A percentile compares a stretch with the other conserved stretches of the same genome.
These are phyloP conservation scores for Cynodonichthys magdalenae DNA, from an alignment of 2,797 vertebrate genomes.

Conservation along the genomic window DNA sequence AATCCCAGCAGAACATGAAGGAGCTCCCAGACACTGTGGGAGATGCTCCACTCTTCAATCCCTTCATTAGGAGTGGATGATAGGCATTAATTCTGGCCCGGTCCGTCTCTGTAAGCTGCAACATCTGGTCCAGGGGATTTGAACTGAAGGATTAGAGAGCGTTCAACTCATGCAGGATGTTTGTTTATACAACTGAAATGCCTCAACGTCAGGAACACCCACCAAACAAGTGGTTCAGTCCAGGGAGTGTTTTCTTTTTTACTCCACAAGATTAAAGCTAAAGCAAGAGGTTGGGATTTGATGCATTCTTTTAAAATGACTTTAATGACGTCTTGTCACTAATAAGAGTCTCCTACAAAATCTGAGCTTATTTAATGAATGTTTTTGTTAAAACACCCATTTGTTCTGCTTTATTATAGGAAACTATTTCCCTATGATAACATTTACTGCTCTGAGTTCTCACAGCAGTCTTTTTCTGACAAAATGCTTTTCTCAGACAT, in stretches of 20 bases:
- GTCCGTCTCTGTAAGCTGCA: slow-evolving; percentile 60
- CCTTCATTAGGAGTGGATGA: slow-evolving; percentile 59
- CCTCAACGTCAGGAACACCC: slow-evolving; percentile 56
- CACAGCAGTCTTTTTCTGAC: background rate
- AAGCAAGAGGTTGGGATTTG: slow-evolving; percentile 1
- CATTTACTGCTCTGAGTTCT: background rate
- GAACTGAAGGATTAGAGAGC: slow-evolving; percentile 60
- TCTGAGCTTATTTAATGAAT: background rate
- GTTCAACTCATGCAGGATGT: slow-evolving; percentile 54
- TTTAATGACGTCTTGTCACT: background rate
- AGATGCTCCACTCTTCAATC: slow-evolving; percentile 36
- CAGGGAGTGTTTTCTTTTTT: slow-evolving; percentile 5
- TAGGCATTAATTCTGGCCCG: slow-evolving; percentile 47
- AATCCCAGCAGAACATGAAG: slow-evolving; percentile 28
- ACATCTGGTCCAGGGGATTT: slow-evolving; percentile 71
- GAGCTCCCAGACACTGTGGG: slow-evolving; percentile 37
- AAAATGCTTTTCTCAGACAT: background rate
- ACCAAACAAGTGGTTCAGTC: slow-evolving; percentile 15
- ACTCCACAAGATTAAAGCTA: background rate
- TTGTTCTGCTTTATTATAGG: background rate
- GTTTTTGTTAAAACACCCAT: background rate
- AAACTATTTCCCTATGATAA: background rate
- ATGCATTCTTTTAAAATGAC: background rate
- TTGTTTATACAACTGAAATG: slow-evolving; percentile 62
- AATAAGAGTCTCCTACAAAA: background rate